Conservation (phyloP, 1,140 invertebrate species). For the Nephila pilipes region DNA sequence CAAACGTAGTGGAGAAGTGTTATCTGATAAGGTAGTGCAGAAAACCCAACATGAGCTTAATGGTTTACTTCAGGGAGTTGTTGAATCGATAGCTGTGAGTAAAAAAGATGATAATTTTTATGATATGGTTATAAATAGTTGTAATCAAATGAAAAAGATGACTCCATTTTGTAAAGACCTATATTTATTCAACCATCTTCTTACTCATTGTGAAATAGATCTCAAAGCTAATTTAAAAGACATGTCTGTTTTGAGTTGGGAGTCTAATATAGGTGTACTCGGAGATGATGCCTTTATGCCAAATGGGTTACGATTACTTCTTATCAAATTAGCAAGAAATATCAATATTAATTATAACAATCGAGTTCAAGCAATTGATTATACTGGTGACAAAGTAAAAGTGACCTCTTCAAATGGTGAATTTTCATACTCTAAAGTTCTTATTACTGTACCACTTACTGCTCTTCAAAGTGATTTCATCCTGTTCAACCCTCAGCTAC, state of each 20-base stretch:
- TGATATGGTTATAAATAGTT: constrained; percentile 49
- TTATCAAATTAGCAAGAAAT: constrained; percentile 8
- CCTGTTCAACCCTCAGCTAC: constrained; percentile 81
- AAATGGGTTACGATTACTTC: constrained; percentile 14
- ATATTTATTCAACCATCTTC: constrained; percentile 38
- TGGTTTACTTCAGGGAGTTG: constrained; percentile 41
- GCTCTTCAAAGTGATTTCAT: constrained; percentile 81
- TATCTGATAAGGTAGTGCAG: neutral
- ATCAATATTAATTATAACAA: constrained; percentile 30
- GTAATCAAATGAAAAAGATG: neutral
- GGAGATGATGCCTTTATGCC: constrained; percentile 54
- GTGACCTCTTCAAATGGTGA: constrained; percentile 78
- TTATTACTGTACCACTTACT: constrained; percentile 81
- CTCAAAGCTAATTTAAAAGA: constrained; percentile 15
- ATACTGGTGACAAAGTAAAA: constrained; percentile 78
- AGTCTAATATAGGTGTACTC: constrained; percentile 1
- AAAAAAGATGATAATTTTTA: constrained; percentile 35
- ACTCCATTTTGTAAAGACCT: neutral
- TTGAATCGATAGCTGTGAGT: constrained; percentile 7
- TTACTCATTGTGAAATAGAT: constrained; percentile 42
- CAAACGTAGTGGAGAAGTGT: neutral
- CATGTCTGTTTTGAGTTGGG: constrained; percentile 48
- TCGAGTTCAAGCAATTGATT: constrained; percentile 80
- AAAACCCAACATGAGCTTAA: constrained; percentile 2
- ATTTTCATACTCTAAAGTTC: constrained; percentile 79